Percentiles rank a stretch among this genome's conserved stretches.
phyloP scores from a whole-genome alignment of 2,888 invertebrate genomes.

The Rhodophaea formosa region DNA sequence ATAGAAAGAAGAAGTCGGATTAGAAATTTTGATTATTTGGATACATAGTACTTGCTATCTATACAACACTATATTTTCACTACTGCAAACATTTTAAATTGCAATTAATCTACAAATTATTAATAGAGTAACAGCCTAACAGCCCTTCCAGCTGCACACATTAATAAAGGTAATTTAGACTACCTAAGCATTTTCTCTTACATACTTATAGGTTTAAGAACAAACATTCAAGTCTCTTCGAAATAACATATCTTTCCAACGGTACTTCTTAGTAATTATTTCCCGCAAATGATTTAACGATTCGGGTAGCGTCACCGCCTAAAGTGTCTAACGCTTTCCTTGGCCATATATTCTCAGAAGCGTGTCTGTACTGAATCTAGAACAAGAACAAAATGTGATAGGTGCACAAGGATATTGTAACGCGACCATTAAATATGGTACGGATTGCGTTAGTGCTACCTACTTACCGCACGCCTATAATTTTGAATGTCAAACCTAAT shows the following conservation, averaged over 20 bases:
- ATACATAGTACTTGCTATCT: too few species aligned
- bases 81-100: too few species aligned
- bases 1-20: too few species aligned
- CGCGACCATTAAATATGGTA: conserved; percentile 26
- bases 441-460: background rate
- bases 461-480: background rate
- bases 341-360: background rate
- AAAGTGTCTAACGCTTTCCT: background rate
- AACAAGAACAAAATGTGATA: conserved; percentile 24
- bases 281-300: conserved; percentile 15
- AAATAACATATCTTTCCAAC: background rate
- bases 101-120: too few species aligned
- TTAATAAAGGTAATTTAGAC: too few species aligned
- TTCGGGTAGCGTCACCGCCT: background rate
- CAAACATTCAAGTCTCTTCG: too few species aligned
- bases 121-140: too few species aligned
- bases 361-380: background rate
- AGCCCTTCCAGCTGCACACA: too few species aligned
- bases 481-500: background rate
- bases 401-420: conserved; percentile 36
- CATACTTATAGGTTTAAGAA: too few species aligned
- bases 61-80: too few species aligned
- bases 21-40: too few species aligned
- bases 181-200: too few species aligned
- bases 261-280: conserved; percentile 25